These are phyloP conservation scores for Notechis scutatus DNA, from an alignment of 2,113 vertebrate genomes.

Conservation along the genomic window DNA sequence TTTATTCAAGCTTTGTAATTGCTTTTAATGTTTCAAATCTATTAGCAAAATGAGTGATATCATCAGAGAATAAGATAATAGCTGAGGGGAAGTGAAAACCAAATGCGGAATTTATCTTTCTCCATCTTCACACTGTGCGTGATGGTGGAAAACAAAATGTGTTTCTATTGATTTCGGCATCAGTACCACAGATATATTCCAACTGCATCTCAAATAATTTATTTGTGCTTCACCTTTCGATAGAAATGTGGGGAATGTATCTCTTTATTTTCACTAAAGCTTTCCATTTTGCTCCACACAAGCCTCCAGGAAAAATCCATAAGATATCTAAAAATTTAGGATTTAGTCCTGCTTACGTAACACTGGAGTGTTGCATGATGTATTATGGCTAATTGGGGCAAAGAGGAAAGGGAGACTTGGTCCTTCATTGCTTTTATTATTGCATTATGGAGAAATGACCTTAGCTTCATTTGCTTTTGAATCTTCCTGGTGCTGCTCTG, in stretches of 20 bases:
- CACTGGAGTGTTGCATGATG: background rate
- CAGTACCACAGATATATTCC: background rate
- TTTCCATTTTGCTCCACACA: background rate
- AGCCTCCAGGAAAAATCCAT: background rate
- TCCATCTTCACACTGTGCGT: background rate
- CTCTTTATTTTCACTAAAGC: background rate
- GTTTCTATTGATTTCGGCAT: background rate
- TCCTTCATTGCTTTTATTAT: background rate
- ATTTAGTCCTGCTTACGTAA: background rate
- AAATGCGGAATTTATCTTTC: background rate
- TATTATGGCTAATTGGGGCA: background rate
- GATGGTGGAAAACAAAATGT: background rate
- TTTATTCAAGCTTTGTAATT: conserved; percentile 52
- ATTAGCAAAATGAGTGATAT: conserved; percentile 36
- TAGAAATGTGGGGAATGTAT: background rate
- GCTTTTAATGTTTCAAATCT: conserved; percentile 53
- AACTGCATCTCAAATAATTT: background rate
- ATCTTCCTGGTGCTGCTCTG: background rate
- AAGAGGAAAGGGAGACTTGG: background rate
- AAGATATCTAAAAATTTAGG: background rate
- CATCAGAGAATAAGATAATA: conserved; percentile 33
- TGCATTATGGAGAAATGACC: background rate
- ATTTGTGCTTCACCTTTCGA: background rate
- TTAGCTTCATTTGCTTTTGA: background rate
- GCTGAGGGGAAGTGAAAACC: background rate